Conservation (phyloP, 2,113 vertebrate genomes). For the Paraplagusia blochii region DNA sequence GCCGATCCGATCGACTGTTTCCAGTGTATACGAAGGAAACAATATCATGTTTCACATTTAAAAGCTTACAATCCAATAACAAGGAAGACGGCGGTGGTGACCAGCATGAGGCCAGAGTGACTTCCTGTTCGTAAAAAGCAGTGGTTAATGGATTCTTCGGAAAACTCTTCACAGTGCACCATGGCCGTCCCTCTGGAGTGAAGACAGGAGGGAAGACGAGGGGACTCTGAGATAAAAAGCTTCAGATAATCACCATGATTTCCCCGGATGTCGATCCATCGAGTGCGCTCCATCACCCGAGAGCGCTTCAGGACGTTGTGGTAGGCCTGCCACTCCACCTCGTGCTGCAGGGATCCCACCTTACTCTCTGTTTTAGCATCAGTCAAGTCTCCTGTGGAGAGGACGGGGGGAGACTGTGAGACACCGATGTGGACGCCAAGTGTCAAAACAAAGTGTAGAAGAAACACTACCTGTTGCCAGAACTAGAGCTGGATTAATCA, state of each 20-base stretch:
- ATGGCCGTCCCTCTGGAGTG: background rate
- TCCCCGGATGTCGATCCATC: conserved; percentile 94
- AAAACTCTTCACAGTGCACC: conserved; percentile 5
- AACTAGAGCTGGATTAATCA: conserved; percentile 88
- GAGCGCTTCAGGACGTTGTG: conserved; percentile 88
- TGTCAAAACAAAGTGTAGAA: background rate
- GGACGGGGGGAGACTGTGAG: conserved; percentile 1
- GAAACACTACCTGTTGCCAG: conserved; percentile 86
- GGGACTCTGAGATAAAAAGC: too few species aligned
- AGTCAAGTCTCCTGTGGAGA: conserved; percentile 87
- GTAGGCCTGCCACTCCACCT: conserved; percentile 94
- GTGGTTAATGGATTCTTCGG: conserved; percentile 23
- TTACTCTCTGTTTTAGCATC: conserved; percentile 90
- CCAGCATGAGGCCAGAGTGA: background rate
- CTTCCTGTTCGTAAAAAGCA: conserved; percentile 34
- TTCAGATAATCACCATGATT: conserved; percentile 84
- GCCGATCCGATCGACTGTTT: conserved; percentile 17
- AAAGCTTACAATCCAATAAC: conserved; percentile 37
- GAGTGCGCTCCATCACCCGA: conserved; percentile 88
- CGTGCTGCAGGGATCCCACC: conserved; percentile 88
- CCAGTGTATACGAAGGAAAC: background rate
- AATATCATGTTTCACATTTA: conserved; percentile 51
- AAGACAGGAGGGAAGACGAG: background rate
- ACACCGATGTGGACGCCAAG: conserved; percentile 1
- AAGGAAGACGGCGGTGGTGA: background rate